Percentiles rank a stretch among this genome's conserved stretches.
Conservation (phyloP, 1,140 invertebrate genomes). For the Dendroctonus valens region DNA sequence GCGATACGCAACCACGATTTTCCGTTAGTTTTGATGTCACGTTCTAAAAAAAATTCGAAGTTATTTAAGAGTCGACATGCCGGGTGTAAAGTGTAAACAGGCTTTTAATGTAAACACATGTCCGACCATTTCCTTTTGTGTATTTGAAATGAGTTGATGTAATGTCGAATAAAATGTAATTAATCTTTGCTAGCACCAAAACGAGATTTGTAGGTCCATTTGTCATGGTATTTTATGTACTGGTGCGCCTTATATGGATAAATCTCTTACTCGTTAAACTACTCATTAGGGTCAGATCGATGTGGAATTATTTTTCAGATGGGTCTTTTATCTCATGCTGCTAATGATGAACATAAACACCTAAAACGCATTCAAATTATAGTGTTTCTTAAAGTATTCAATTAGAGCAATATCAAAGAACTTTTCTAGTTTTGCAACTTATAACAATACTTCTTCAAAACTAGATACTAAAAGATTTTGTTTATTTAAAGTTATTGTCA, state of each 20-base stretch:
- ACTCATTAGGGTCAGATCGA: conserved; percentile 7
- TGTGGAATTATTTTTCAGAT: too few species aligned
- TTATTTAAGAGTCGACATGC: conserved; percentile 13
- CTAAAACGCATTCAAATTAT: too few species aligned
- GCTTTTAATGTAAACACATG: conserved; percentile 18
- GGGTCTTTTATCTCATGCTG: too few species aligned
- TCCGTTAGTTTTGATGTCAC: conserved; percentile 14
- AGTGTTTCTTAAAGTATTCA: too few species aligned
- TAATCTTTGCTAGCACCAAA: conserved; percentile 23
- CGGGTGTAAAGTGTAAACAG: conserved; percentile 18
- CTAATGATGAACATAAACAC: too few species aligned
- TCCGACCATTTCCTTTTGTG: conserved; percentile 28
- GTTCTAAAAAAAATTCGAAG: conserved; percentile 18
- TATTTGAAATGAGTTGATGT: conserved; percentile 18
- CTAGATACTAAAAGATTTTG: too few species aligned
- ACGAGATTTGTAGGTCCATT: conserved; percentile 14
- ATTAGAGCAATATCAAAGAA: too few species aligned
- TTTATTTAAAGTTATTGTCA: too few species aligned
- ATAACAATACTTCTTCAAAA: too few species aligned
- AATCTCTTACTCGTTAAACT: conserved; percentile 4
- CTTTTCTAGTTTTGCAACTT: too few species aligned
- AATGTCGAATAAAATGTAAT: conserved; percentile 19
- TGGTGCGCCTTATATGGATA: conserved; percentile 7
- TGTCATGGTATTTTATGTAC: conserved; percentile 9
- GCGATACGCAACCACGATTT: neutral